phyloP scores from a whole-genome alignment of 2,888 invertebrate genomes.

The Temnothorax ravouxi region DNA sequence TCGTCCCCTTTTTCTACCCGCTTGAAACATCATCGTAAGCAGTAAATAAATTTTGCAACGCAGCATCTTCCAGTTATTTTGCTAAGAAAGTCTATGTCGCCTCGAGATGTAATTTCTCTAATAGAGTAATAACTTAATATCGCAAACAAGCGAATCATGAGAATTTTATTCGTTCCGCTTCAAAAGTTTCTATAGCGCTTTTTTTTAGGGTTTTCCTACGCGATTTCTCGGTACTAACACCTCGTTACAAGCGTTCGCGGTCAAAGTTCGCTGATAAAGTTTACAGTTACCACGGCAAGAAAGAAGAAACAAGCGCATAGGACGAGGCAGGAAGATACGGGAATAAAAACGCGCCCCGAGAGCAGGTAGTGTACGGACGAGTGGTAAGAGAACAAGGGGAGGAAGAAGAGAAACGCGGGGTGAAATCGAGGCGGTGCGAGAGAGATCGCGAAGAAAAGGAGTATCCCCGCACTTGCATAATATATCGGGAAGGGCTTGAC shows the following conservation, averaged over 20 bases:
- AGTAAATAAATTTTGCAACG: slow-evolving; percentile 31
- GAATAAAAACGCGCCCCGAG: slow-evolving; percentile 40
- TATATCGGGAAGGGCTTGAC: slow-evolving; percentile 80
- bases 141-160: slow-evolving; percentile 49
- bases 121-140: slow-evolving; percentile 39
- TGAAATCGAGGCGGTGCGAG: slow-evolving; percentile 6
- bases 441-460: slow-evolving; percentile 56
- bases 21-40: neutral
- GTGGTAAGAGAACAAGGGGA: slow-evolving; percentile 24
- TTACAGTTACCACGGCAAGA: slow-evolving; percentile 58
- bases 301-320: slow-evolving; percentile 43
- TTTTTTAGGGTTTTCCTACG: slow-evolving; percentile 45
- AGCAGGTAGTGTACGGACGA: slow-evolving; percentile 29
- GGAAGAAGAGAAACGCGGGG: slow-evolving; percentile 6
- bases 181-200: slow-evolving; percentile 76
- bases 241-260: slow-evolving; percentile 63
- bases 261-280: slow-evolving; percentile 62
- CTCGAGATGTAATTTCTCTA: slow-evolving; percentile 21
- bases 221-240: slow-evolving; percentile 40
- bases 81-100: neutral
- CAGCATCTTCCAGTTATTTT: neutral
- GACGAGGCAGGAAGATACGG: slow-evolving; percentile 40
- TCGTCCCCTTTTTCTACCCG: neutral
- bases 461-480: slow-evolving; percentile 77
- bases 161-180: slow-evolving; percentile 78